Conservation (phyloP, 1,140 invertebrate genomes). For the Zaprionus davidi region DNA sequence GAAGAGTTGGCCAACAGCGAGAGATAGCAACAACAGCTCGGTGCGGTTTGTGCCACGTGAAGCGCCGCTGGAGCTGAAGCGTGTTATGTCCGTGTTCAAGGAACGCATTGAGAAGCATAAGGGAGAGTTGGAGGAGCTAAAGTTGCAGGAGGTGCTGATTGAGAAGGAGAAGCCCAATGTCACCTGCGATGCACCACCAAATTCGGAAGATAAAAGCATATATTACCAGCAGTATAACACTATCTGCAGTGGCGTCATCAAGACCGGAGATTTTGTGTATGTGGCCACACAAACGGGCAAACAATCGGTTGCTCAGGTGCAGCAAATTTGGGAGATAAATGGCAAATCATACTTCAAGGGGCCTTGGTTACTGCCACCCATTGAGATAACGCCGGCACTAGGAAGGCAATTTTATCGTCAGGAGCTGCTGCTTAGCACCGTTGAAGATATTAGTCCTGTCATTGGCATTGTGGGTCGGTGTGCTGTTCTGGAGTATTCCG, state of each 20-base stretch:
- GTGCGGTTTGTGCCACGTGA: conserved; percentile 89
- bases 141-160: conserved; percentile 90
- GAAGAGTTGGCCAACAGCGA: conserved; percentile 91
- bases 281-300: conserved; percentile 94
- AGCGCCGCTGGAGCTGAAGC: conserved; percentile 90
- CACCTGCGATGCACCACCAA: conserved; percentile 85
- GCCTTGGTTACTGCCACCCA: conserved; percentile 95
- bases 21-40: conserved; percentile 85
- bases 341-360: conserved; percentile 96
- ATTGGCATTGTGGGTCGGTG: conserved; percentile 96
- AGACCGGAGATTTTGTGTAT: conserved; percentile 97
- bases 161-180: conserved; percentile 92
- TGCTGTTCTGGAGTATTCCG: conserved; percentile 94
- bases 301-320: conserved; percentile 96
- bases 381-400: conserved; percentile 90
- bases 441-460: conserved; percentile 96
- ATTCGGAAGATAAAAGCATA: conserved; percentile 89
- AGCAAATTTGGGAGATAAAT: conserved; percentile 96
- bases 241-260: conserved; percentile 91
- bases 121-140: conserved; percentile 94
- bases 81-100: conserved; percentile 96
- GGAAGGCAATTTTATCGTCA: conserved; percentile 92
- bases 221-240: conserved; percentile 97
- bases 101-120: conserved; percentile 95
- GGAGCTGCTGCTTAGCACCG: conserved; percentile 96